Evolutionary conservation across 2,113 vertebrate species (phyloP).

Genomic region (Callorhinus ursinus): DNA sequence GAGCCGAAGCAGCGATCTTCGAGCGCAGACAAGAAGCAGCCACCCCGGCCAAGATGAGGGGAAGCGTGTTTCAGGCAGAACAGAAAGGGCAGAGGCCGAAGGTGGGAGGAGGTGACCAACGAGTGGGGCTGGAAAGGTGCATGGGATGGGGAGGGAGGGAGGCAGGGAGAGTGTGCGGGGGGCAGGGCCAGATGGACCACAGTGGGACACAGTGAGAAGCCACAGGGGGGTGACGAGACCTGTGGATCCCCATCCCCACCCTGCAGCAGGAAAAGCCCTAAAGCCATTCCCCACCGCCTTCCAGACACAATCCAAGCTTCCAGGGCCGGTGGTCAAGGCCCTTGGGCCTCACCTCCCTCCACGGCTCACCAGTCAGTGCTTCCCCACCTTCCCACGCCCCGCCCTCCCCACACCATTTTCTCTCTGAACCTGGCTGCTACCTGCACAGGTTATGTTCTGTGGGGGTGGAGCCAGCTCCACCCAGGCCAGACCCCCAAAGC

Average conservation of each 20-base stretch:
- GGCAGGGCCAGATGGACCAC: not conserved
- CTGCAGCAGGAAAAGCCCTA: not conserved
- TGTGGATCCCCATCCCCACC: not conserved
- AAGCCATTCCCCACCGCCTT: not conserved
- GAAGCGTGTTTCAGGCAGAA: not conserved
- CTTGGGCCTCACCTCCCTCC: not conserved
- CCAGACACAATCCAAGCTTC: not conserved
- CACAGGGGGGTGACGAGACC: not conserved
- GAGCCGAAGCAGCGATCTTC: no score
- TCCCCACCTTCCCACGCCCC: not conserved
- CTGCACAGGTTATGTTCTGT: no score
- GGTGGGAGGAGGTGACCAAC: not conserved
- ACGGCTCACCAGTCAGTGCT: not conserved
- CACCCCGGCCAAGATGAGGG: no score
- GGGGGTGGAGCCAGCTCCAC: not conserved
- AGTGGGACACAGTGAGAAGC: not conserved
- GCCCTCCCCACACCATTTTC: not conserved
- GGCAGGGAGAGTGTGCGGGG: not conserved
- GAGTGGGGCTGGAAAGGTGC: not conserved
- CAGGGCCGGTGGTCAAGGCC: not conserved
- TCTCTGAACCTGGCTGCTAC: not conserved
- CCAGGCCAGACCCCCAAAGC: no score
- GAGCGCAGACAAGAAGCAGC: not conserved
- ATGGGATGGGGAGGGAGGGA: no score
- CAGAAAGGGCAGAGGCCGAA: not conserved